Conservation (phyloP, 1,140 invertebrate species). For the Drosophila micromelanica region DNA sequence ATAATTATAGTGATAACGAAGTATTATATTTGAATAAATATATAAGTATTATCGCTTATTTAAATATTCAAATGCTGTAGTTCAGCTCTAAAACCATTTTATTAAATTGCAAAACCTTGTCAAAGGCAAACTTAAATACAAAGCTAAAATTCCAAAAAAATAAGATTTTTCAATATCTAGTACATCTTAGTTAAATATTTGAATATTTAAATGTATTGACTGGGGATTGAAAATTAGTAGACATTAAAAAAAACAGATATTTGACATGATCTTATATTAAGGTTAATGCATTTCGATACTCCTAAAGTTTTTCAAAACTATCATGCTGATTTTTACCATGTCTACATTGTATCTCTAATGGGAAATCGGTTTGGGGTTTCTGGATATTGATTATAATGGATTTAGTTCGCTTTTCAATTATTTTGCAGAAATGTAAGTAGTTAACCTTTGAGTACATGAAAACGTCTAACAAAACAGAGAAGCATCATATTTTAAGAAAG, state of each 20-base stretch:
- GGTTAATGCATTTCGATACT: neutral
- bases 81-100: no score
- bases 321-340: neutral
- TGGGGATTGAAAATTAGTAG: neutral
- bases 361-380: slow-evolving; percentile 25
- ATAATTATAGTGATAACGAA: no score
- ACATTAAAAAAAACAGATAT: neutral
- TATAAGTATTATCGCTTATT: neutral
- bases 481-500: neutral
- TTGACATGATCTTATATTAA: neutral
- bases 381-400: slow-evolving; percentile 9
- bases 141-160: neutral
- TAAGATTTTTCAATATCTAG: neutral
- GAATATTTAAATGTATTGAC: neutral
- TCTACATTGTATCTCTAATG: slow-evolving; percentile 8
- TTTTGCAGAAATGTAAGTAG: slow-evolving; percentile 23
- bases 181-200: neutral
- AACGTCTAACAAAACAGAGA: neutral
- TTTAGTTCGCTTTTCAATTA: slow-evolving; percentile 3
- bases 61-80: neutral
- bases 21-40: neutral
- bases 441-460: slow-evolving; percentile 1
- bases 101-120: no score
- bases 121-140: no score
- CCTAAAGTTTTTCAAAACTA: neutral